Percentiles rank a stretch among this genome's conserved stretches.
Evolutionary conservation across 1,140 invertebrate genomes (phyloP).

Genomic region (Drosophila dunni): DNA sequence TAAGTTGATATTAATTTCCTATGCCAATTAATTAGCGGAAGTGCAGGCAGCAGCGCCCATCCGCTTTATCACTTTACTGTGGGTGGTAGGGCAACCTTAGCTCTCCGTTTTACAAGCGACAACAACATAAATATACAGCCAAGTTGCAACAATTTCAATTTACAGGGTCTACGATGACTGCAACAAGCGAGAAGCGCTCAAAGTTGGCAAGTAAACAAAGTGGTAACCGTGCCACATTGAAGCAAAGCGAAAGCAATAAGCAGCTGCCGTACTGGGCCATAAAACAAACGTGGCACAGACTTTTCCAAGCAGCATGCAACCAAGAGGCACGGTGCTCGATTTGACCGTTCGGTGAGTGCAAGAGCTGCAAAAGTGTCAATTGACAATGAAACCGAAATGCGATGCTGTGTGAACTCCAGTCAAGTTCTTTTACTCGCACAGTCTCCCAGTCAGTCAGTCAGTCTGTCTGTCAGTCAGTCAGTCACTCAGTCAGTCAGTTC

Average conservation of each 20-base stretch:
- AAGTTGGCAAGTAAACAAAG: conserved; percentile 50
- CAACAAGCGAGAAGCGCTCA: conserved; percentile 29
- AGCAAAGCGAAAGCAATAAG: conserved; percentile 57
- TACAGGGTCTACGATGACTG: conserved; percentile 17
- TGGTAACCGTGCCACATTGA: conserved; percentile 54
- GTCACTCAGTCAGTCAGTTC: not conserved
- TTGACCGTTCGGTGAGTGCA: conserved; percentile 32
- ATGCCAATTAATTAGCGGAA: conserved; percentile 53
- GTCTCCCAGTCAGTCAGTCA: conserved; percentile 15
- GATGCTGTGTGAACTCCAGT: conserved; percentile 21
- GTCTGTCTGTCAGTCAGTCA: not conserved
- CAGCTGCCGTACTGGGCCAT: conserved; percentile 45
- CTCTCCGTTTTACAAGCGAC: not conserved
- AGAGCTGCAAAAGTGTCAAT: conserved; percentile 55
- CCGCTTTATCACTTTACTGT: not conserved
- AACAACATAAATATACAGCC: conserved; percentile 19
- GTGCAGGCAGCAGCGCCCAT: conserved; percentile 20
- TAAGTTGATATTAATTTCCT: conserved; percentile 52
- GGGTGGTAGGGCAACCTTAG: not conserved
- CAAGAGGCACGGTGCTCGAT: conserved; percentile 1
- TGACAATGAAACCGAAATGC: conserved; percentile 61
- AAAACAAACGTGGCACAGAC: conserved; percentile 43
- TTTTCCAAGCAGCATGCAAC: not conserved
- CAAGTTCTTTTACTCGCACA: conserved; percentile 8
- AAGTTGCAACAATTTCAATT: conserved; percentile 56